Base-by-base conservation (phyloP, 1,140 invertebrate species). In the Cryptotermes secundus region DNA sequence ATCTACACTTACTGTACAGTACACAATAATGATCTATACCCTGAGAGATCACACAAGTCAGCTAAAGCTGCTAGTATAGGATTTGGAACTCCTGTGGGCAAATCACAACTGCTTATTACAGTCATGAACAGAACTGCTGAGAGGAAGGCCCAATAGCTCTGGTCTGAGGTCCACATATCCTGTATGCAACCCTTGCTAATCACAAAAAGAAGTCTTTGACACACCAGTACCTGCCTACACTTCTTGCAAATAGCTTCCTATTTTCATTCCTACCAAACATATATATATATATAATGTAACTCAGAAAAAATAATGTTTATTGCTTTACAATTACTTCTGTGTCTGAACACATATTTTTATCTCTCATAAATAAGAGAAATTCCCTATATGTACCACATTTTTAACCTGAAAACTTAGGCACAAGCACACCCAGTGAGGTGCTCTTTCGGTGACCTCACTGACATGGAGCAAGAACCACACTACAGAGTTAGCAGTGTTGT, bases 11-110 rank as follows among this genome's bases (percentile, higher is more conserved):
- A 31, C n/a, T 59, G 53, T 72, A 72, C 59, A 31, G 31, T 31
- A 72, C 59, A n/a, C 14, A n/a, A 72, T 26, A 72, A n/a, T 31
- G 26, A 72, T 31, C 59, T 72, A n/a, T 12, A 72, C 59, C 59
- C 59, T 72, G 59, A 72, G 59, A 72, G 59, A 72, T n/a, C 6
- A 59, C 53, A 59, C 53, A 59, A 59, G 53, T 59, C 53, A 59
- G 53, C 53, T 59, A 59, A 4, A 59, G n/a, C 59, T n/a, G 59
- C 59, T 72, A n/a, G 4, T 31, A 9, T 72, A 72, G 59, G 26
- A 31, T 72, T 72, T 72, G 59, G 59, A 72, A 72, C 59, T 72
- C 59, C 26, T 31, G 59, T 31, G 59, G 59, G n/a, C 59, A 9
- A 26, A 72, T 72, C 59, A 72, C 59, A 72, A 59, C n/a, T n/a